phyloP scores from a whole-genome alignment of 30 jellyfish, hydroid and myxozoan genomes.

The Chrysaora quinquecirrha region DNA sequence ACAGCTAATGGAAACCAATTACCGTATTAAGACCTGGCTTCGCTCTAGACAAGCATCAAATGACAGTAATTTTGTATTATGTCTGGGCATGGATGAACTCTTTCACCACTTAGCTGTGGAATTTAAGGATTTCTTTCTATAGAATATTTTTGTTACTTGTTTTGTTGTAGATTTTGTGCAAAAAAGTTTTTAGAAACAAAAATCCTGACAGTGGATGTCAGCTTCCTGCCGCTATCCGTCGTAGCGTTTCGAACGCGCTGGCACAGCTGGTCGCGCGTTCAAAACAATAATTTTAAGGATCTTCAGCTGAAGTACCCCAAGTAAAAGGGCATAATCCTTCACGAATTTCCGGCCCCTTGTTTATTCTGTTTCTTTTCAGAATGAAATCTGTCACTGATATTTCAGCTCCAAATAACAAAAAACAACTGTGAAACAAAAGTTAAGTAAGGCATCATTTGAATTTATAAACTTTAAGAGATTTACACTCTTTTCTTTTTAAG shows the following conservation, averaged over 20 bases:
- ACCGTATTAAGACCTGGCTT: no score
- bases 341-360: background rate
- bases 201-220: background rate
- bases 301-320: background rate
- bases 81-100: no score
- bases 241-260: conserved; percentile 1
- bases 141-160: background rate
- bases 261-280: conserved; percentile 1
- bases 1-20: no score
- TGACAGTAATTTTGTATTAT: no score
- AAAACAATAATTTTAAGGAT: background rate
- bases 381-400: background rate
- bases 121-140: no score
- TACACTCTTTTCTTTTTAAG: no score
- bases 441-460: background rate
- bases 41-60: no score
- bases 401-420: background rate
- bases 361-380: background rate
- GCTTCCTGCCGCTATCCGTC: background rate
- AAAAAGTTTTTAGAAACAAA: background rate
- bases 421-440: background rate
- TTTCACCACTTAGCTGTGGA: no score
- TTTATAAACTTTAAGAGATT: background rate
- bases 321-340: no score
- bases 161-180: no score